Evolutionary conservation across 2,888 invertebrate species (phyloP), one percentile per base, ranked within the genome.

Genomic region (Galerucella nymphaeae): DNA sequence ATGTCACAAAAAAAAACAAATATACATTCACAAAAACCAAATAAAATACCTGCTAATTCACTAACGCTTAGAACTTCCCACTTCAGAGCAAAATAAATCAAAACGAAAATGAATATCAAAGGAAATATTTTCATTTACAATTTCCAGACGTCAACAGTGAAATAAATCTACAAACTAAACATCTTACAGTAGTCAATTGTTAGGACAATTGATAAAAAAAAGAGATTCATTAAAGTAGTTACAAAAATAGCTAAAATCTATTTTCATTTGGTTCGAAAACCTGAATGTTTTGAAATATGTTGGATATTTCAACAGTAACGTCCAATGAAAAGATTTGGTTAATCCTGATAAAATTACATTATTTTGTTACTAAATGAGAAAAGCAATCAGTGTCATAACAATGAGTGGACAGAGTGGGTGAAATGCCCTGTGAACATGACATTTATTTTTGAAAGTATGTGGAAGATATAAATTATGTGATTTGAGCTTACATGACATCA

Each of bases 211-310:
- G 55, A 69, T 55, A 48, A 38, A 66, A 66, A n/a, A 62, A 69
- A 55, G 55, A 68, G 50, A n/a, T 16, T 55, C 55, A 69, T 63
- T 68, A 63, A 62, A 20, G 55, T 62, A 42, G 53, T 63, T 63
- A 53, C 42, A 63, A 63, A 64, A 70, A 70, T 70, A 70, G 57
- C 70, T 41, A 2, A 63, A 55, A 30, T 70, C 70, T 70, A 70
- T 70, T 70, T 70, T 64, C 55, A 70, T 57, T 70, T 70, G 38
- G 67, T 61, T 59, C 23, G 48, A 61, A 67, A 67, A 61, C 67
- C 59, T 50, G 48, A 67, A 67, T 67, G 67, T 67, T 67, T 58
- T 61, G 38, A 48, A 67, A 59, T 23, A 18, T 48, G 23, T 62
- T 62, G 30, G 61, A 38, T 5, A 13, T 62, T 14, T 30, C n/a